Percentiles rank a stretch among this genome's conserved stretches.
phyloP scores from a whole-genome alignment of 1,140 invertebrate species.

The Chelonus insularis region DNA sequence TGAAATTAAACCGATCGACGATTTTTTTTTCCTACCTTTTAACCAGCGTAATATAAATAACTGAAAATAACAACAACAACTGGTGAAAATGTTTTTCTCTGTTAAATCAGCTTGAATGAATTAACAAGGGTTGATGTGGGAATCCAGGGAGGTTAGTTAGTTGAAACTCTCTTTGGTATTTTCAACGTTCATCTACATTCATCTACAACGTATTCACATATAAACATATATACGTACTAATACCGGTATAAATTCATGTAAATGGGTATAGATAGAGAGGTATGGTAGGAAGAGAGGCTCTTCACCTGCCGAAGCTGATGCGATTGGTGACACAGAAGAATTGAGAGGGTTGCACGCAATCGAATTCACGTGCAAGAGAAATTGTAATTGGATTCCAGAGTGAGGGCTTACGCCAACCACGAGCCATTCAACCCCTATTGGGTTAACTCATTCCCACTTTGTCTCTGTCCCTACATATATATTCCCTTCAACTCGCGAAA shows the following conservation, averaged over 20 bases:
- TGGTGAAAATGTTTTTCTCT: neutral
- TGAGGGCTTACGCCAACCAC: constrained; percentile 8
- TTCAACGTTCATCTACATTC: too few relatives aligned
- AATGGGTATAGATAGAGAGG: too few relatives aligned
- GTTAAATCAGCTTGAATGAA: neutral
- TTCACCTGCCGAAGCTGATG: neutral
- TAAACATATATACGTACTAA: too few relatives aligned
- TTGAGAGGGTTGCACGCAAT: constrained; percentile 1
- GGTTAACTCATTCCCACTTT: constrained; percentile 9
- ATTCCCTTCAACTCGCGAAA: neutral
- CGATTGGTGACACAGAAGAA: constrained; percentile 13
- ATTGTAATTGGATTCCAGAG: constrained; percentile 14
- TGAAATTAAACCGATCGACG: too few relatives aligned
- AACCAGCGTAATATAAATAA: too few relatives aligned
- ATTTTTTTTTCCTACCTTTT: too few relatives aligned
- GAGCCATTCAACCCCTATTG: neutral
- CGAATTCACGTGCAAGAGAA: constrained; percentile 11
- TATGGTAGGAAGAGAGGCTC: neutral
- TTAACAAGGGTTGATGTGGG: neutral
- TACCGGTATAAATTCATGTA: too few relatives aligned
- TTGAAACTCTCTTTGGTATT: neutral
- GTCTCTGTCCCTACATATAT: neutral
- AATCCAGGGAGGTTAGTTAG: neutral
- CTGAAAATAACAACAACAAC: neutral
- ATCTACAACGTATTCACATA: too few relatives aligned